These are phyloP conservation scores for Hiodon tergisus DNA, from an alignment of 2,113 vertebrate species.

Conservation along the genomic window DNA sequence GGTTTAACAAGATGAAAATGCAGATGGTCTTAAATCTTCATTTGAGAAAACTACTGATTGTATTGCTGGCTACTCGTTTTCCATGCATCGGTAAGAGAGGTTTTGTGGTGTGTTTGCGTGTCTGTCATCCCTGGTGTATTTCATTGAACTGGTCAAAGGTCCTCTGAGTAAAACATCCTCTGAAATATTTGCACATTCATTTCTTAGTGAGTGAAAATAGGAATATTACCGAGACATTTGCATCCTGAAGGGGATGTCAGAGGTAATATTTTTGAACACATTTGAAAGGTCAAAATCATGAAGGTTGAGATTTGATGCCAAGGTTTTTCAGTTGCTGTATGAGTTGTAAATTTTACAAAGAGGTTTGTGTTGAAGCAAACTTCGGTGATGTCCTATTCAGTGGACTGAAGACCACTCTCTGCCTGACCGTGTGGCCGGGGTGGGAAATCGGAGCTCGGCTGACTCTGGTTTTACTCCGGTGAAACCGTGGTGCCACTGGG, in stretches of 20 bases:
- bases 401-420: constrained; percentile 15
- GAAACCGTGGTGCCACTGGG: constrained; percentile 36
- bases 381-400: constrained; percentile 20
- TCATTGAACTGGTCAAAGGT: constrained; percentile 34
- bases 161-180: constrained; percentile 31
- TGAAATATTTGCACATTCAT: not conserved
- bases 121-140: constrained; percentile 17
- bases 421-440: constrained; percentile 9
- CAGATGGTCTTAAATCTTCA: not conserved
- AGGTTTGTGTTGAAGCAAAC: not conserved
- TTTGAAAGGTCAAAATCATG: not conserved
- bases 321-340: not conserved
- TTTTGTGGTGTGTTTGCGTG: not conserved
- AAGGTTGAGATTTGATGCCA: not conserved
- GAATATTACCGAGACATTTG: too few species aligned
- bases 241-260: too few species aligned
- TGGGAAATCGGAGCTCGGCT: constrained; percentile 35
- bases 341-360: not conserved
- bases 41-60: constrained; percentile 4
- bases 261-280: too few species aligned
- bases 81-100: constrained; percentile 23
- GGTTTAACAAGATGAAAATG: not conserved
- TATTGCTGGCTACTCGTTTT: constrained; percentile 30
- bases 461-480: constrained; percentile 37
- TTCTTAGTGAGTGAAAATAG: not conserved